Evolutionary conservation across 2,113 vertebrate genomes (phyloP), one percentile per base, ranked within the genome.

Genomic region (Ornithorhynchus anatinus): DNA sequence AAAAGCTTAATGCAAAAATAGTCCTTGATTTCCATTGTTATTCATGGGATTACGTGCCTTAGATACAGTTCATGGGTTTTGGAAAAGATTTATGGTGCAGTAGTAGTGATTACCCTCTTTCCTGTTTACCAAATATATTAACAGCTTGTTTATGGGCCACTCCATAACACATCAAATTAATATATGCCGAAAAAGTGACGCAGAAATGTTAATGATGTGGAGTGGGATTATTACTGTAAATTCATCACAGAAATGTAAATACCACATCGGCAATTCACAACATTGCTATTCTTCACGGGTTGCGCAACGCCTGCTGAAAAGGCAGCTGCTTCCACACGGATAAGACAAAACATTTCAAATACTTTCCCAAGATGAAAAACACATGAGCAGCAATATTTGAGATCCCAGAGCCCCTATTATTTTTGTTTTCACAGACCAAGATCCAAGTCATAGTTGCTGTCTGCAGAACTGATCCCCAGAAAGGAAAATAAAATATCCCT

Each of bases 131-230:
- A 51, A 74, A 47, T 63, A 4, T 13, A 4, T 12, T 43, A 78
- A 27, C 69, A 80, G 57, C 42, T 74, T 71, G 4, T 33, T 57
- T 7, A 23, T 67, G 69, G 52, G 52, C 27, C 35, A 68, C 76
- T 79, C 76, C 5, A 33, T 45, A 77, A 53, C 5, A 59, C 5
- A 72, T 33, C 60, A 82, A 80, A 59, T 53, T 65, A 79, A 74
- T 52, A 40, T 17, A 16, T 43, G 13, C 20, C 32, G 3, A 75
- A 64, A 62, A 38, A n/a, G 36, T 13, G 38, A 36, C 15, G 14
- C 16, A 58, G n/a, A 75, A 59, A 63, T 63, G 12, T 60, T 65
- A 80, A 80, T 64, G 25, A 27, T 3, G 44, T 23, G 29, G 4
- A 73, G 47, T 8, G 33, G 14, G 25, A 63, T 68, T 68, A 72